Evolutionary conservation across 2,888 invertebrate species (phyloP).

Genomic region (Sminthurinus aureus): DNA sequence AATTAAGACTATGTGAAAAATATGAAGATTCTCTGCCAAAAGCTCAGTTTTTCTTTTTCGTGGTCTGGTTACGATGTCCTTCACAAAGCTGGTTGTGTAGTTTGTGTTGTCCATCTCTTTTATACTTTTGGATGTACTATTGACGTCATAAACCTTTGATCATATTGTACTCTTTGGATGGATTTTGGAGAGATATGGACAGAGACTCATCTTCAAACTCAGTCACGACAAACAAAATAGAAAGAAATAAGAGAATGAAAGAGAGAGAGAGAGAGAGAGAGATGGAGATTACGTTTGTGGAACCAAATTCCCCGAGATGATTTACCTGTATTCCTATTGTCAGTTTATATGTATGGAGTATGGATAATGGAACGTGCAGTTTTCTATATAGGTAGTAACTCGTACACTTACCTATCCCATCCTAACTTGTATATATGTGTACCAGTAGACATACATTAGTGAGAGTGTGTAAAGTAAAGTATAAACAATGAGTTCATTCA

Average conservation of each 20-base stretch:
- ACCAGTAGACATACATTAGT: background rate
- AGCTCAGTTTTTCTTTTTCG: constrained; percentile 20
- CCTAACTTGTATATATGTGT: background rate
- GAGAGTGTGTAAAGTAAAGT: background rate
- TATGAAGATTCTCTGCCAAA: constrained; percentile 4
- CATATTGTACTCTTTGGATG: background rate
- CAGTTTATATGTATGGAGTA: too few relatives aligned
- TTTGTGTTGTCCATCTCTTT: constrained; percentile 34
- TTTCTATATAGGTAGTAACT: too few relatives aligned
- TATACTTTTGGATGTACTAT: constrained; percentile 26
- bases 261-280: background rate
- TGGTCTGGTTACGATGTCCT: constrained; percentile 43
- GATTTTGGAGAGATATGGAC: background rate
- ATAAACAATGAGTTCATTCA: background rate
- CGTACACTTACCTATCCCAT: background rate
- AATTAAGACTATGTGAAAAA: background rate
- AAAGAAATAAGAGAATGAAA: background rate
- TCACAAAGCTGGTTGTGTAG: constrained; percentile 40
- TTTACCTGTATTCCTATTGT: background rate
- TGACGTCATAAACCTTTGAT: constrained; percentile 38
- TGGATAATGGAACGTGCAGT: too few relatives aligned
- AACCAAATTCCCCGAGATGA: constrained; percentile 14
- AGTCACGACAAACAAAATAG: constrained; percentile 6
- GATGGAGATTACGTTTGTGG: constrained; percentile 20
- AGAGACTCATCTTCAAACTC: background rate